phyloP scores from a whole-genome alignment of 2,113 vertebrate genomes.

The Progne subis region DNA sequence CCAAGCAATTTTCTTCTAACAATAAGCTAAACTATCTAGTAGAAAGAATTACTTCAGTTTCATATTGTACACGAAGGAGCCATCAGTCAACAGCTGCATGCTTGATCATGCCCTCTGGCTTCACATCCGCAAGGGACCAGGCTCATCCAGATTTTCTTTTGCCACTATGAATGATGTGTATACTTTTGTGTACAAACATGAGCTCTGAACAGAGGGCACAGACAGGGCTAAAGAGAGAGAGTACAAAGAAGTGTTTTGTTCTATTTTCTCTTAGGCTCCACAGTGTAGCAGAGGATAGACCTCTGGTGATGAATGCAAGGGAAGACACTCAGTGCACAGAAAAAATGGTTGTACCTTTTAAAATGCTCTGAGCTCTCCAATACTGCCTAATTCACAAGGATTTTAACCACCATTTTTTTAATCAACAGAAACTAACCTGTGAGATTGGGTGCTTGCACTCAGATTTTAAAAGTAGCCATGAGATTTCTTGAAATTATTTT shows the following conservation, averaged over 20 bases:
- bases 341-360: neutral
- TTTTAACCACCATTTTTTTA: neutral
- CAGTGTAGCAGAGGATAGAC: neutral
- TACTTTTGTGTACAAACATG: slow-evolving; percentile 25
- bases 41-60: slow-evolving; percentile 13
- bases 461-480: neutral
- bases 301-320: neutral
- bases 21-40: neutral
- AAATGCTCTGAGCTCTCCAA: neutral
- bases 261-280: neutral
- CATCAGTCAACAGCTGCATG: slow-evolving; percentile 36
- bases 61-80: neutral
- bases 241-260: slow-evolving; percentile 1
- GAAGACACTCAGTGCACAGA: neutral
- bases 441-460: neutral
- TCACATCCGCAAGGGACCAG: neutral
- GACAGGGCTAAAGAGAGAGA: neutral
- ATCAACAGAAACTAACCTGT: neutral
- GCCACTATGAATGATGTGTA: neutral
- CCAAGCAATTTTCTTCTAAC: slow-evolving; percentile 3
- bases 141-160: slow-evolving; percentile 22
- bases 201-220: neutral
- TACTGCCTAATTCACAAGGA: neutral
- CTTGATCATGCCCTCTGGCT: slow-evolving; percentile 43
- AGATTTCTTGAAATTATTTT: neutral